Evolutionary conservation across 1,140 invertebrate species (phyloP).

Genomic region (Drosophila melanica): DNA sequence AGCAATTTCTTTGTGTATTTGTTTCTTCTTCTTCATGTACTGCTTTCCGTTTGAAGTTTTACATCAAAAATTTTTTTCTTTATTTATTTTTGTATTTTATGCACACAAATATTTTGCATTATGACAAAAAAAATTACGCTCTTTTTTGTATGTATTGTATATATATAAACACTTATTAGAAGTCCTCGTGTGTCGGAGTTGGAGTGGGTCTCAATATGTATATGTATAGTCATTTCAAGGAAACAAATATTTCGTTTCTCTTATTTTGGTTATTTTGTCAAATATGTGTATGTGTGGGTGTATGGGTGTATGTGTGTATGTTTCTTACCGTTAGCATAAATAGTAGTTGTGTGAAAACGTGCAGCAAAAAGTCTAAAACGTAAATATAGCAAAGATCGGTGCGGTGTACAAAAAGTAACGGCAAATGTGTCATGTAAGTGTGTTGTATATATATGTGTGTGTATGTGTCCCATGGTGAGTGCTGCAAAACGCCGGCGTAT

Average conservation of each 20-base stretch:
- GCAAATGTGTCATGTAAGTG: conserved; percentile 34
- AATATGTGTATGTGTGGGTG: conserved; percentile 19
- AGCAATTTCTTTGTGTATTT: conserved; percentile 17
- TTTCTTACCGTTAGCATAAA: conserved; percentile 66
- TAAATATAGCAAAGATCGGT: conserved; percentile 52
- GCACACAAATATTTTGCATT: conserved; percentile 69
- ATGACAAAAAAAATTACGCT: conserved; percentile 78
- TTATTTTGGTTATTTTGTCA: conserved; percentile 26
- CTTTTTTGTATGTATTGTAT: conserved; percentile 65
- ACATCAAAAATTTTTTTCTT: conserved; percentile 75
- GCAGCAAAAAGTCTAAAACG: conserved; percentile 71
- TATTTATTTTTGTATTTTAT: conserved; percentile 17
- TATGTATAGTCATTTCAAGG: conserved; percentile 47
- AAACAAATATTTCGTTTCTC: conserved; percentile 42
- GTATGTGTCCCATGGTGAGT: conserved; percentile 19
- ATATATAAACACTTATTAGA: conserved; percentile 80
- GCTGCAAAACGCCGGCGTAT: conserved; percentile 43
- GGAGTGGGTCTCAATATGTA: conserved; percentile 44
- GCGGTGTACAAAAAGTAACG: conserved; percentile 63
- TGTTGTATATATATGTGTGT: conserved; percentile 20
- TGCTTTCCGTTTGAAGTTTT: conserved; percentile 50
- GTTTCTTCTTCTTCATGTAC: conserved; percentile 22
- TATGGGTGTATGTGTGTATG: conserved; percentile 13
- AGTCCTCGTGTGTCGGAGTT: conserved; percentile 59
- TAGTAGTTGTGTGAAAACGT: conserved; percentile 64